Conservation (phyloP, 1,140 invertebrate species). For the Cydia strobilella region DNA sequence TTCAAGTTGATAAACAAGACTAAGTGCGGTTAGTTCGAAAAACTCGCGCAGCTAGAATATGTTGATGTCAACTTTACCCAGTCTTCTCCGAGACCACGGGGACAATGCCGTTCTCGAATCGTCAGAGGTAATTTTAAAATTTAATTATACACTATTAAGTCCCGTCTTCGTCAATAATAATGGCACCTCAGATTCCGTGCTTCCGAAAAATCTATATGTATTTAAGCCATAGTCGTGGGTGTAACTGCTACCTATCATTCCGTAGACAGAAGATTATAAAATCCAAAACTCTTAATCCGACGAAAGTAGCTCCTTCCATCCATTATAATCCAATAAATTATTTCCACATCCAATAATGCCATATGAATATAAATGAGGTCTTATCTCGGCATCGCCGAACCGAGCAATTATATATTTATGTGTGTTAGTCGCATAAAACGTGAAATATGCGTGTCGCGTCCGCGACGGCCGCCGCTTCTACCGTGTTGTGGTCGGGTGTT, state of each 20-base stretch:
- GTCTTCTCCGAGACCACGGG: too few species aligned
- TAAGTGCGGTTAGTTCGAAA: too few species aligned
- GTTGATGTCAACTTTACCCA: too few species aligned
- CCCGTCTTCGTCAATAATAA: too few species aligned
- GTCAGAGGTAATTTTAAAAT: too few species aligned
- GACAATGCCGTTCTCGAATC: too few species aligned
- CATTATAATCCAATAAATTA: slow-evolving; percentile 29
- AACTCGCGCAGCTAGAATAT: too few species aligned
- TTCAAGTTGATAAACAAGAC: too few species aligned
- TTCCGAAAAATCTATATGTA: too few species aligned
- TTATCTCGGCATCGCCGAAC: slow-evolving; percentile 6
- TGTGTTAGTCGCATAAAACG: slow-evolving; percentile 27
- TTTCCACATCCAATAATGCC: slow-evolving; percentile 21
- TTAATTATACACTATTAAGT: too few species aligned
- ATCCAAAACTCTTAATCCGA: slow-evolving; percentile 1
- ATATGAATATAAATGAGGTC: slow-evolving; percentile 14
- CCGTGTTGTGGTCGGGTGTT: neutral
- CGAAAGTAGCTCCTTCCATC: slow-evolving; percentile 24
- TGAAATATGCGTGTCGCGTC: slow-evolving; percentile 29
- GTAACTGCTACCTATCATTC: neutral
- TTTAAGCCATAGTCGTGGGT: too few species aligned
- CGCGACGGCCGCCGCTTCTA: neutral
- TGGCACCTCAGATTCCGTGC: too few species aligned
- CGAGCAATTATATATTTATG: slow-evolving; percentile 30
- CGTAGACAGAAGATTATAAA: neutral